phyloP scores from a whole-genome alignment of 2,797 vertebrate species.

The Ataeniobius toweri region DNA sequence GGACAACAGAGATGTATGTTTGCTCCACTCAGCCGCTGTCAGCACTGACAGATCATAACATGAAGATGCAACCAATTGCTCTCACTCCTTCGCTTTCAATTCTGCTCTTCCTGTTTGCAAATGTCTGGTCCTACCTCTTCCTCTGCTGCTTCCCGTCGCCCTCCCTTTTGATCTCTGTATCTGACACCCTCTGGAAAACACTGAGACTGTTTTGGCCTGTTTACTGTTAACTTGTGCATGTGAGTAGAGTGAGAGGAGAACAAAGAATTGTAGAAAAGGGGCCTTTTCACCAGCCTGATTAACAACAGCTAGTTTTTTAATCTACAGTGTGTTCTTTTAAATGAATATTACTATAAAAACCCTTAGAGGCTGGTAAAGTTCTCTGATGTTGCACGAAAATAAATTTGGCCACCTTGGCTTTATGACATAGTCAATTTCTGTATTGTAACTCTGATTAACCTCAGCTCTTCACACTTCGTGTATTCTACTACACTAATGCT shows the following conservation, averaged over 20 bases:
- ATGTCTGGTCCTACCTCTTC: constrained; percentile 9
- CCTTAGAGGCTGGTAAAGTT: not conserved
- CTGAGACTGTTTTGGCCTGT: constrained; percentile 10
- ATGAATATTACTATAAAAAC: not conserved
- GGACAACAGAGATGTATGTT: constrained; percentile 66
- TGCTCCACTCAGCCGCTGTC: constrained; percentile 65
- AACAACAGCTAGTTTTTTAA: not conserved
- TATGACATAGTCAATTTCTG: constrained; percentile 33
- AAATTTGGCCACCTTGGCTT: constrained; percentile 24
- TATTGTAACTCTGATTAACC: constrained; percentile 31
- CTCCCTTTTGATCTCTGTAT: constrained; percentile 38
- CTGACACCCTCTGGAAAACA: constrained; percentile 8
- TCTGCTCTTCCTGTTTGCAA: constrained; percentile 39
- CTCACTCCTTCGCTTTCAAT: constrained; percentile 33
- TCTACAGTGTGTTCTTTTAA: not conserved
- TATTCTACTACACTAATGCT: constrained; percentile 33
- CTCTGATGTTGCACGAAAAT: constrained; percentile 1
- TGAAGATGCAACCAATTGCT: constrained; percentile 55
- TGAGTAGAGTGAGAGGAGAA: constrained; percentile 33
- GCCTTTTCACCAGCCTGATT: not conserved
- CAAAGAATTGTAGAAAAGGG: constrained; percentile 28
- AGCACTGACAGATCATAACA: constrained; percentile 73
- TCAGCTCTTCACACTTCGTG: constrained; percentile 39
- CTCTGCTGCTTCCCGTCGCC: constrained; percentile 13
- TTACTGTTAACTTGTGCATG: constrained; percentile 29